Evolutionary conservation across 2,888 invertebrate genomes (phyloP), one percentile per base, ranked within the genome.

Genomic region (Polymixis flavicincta): DNA sequence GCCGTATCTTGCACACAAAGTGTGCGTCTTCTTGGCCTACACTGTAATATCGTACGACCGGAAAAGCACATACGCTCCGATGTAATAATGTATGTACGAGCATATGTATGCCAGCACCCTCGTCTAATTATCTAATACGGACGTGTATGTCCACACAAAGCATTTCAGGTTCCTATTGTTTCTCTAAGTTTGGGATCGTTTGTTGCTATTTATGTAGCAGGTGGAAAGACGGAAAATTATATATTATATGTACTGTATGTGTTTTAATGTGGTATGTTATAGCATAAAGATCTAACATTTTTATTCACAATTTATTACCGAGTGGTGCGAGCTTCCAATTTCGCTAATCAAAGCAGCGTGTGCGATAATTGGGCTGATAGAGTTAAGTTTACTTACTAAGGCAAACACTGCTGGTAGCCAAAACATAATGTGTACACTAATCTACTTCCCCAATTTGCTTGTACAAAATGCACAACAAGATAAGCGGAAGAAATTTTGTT

Each of bases 1-100:
- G 84, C 78, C 74, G 79, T 90, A 88, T 82, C 85, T 84, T 86
- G 81, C 84, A 85, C 87, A 86, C 82, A 79, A 76, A 83, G 82
- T 84, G 83, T 84, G 84, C 86, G 68, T 86, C 84, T 80, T 73
- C 32, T 81, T 77, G 72, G 83, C 85, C 87, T 86, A 87, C 87
- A 85, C 84, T 82, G 70, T 81, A 81, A 84, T 84, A 86, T 83
- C 76, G 71, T 71, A 84, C 73, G 75, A 69, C 75, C 74, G 67
- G 79, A 81, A 84, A 78, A 73, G 71, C 75, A 79, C 76, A 74
- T 77, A 86, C 72, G 81, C 65, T 77, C 57, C 50, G 54, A 71
- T 74, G 48, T 32, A 65, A 60, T 74, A 74, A 82, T 82, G 32
- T 71, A 70, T 60, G 61, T 80, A 71, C 32, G 22, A 68, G 42